These are phyloP conservation scores for Pelecanoides urinatrix DNA, from an alignment of 2,113 vertebrate species.

Conservation along the genomic window DNA sequence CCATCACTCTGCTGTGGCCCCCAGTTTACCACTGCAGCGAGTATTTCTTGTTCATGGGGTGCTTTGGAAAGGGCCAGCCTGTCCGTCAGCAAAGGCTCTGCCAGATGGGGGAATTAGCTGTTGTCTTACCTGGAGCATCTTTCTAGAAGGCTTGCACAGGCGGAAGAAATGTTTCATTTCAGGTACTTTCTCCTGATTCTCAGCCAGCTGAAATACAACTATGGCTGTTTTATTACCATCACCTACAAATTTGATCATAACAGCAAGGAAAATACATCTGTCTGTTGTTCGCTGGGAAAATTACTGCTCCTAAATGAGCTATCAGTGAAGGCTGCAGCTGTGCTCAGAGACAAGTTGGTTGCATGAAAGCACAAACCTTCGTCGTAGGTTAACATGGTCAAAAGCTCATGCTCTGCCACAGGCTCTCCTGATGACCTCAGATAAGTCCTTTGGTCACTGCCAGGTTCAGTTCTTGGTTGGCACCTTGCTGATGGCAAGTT, in stretches of 20 bases:
- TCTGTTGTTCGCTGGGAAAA: neutral
- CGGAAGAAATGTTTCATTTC: neutral
- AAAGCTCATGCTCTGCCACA: neutral
- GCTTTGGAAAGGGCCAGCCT: neutral
- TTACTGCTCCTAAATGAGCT: constrained; percentile 15
- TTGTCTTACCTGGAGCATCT: neutral
- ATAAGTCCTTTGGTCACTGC: neutral
- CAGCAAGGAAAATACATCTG: constrained; percentile 20
- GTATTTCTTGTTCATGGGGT: neutral
- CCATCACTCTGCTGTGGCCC: fast-evolving
- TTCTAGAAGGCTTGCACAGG: neutral
- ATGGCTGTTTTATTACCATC: neutral
- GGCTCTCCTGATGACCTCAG: neutral
- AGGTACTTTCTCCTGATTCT: neutral
- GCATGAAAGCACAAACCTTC: neutral
- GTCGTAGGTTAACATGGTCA: neutral
- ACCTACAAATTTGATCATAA: neutral
- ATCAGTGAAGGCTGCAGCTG: neutral
- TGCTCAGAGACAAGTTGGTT: neutral
- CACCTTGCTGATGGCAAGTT: neutral
- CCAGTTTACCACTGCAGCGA: neutral
- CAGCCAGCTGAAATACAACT: neutral
- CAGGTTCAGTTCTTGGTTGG: neutral
- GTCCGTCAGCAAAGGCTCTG: neutral
- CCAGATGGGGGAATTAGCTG: neutral